A percentile compares a stretch with the other conserved stretches of the same genome.
phyloP scores from a whole-genome alignment of 2,113 vertebrate genomes.

The Corydoras sp. region DNA sequence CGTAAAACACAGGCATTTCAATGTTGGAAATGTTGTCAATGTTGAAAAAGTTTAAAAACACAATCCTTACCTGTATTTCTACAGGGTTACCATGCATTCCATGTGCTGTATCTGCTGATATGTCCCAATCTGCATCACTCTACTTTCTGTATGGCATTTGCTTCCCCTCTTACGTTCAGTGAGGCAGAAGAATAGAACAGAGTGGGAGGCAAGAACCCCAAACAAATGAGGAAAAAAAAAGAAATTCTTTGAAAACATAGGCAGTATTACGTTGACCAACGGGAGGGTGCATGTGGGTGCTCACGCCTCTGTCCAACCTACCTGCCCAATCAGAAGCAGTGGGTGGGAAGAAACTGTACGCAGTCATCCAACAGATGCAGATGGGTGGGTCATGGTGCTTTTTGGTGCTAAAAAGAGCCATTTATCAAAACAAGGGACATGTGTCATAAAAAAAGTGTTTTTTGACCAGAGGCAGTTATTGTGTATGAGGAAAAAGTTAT shows the following conservation, averaged over 20 bases:
- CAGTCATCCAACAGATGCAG: conserved; percentile 44
- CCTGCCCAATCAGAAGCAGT: conserved; percentile 43
- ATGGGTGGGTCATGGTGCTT: conserved; percentile 9
- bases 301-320: conserved; percentile 29
- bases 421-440: conserved; percentile 47
- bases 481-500: neutral
- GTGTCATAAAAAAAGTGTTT: conserved; percentile 56
- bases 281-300: conserved; percentile 45
- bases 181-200: conserved; percentile 26
- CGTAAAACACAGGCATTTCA: neutral
- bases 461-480: neutral
- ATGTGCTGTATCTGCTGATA: conserved; percentile 1
- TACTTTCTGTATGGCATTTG: neutral
- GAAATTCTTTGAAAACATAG: conserved; percentile 63
- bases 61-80: conserved; percentile 18
- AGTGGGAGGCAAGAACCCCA: conserved; percentile 50
- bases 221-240: conserved; percentile 35
- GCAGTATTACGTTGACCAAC: conserved; percentile 53
- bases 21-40: neutral
- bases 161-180: conserved; percentile 37
- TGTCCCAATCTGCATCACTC: conserved; percentile 10
- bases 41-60: neutral
- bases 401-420: conserved; percentile 39
- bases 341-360: conserved; percentile 31
- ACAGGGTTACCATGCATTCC: conserved; percentile 13